Evolutionary conservation across 2,797 vertebrate species (phyloP), one percentile per base, ranked within the genome.

Genomic region (Gila robusta): DNA sequence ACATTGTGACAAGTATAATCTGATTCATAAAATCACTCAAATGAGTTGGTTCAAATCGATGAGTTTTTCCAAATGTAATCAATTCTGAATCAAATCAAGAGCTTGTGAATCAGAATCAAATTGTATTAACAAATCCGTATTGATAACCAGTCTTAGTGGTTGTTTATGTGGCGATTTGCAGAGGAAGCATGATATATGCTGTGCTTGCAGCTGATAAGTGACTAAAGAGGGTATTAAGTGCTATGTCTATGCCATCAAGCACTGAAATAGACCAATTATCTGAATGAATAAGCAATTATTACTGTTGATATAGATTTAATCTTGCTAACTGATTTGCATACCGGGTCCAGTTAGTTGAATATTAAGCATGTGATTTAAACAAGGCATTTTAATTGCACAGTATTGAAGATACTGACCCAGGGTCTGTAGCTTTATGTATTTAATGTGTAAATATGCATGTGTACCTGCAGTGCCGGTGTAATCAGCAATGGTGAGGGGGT

Each of bases 381-480:
- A 52, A 67, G 82, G 23, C 62, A 56, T 70, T 11, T 17, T 79
- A 70, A 84, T 56, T 76, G 37, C 26, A 69, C 32, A 69, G 23
- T 32, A 79, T 59, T 85, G 12, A 44, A 69, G 32, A 39, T 52
- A 76, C 6, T 67, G 72, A 77, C 73, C 23, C 26, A 41, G n/a
- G 4, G 23, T 62, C 52, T 52, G 21, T 69, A 35, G 44, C 3
- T 74, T 49, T 28, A 49, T n/a, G 41, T n/a, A 69, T 35, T 41
- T 12, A 64, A 28, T 47, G 47, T 69, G 39, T 28, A 14, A 39
- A 56, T 39, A 28, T 67, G 70, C n/a, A 12, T 71, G 41, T 26
- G 59, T 91, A 99, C 98, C 98, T 95, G 98, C 98, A 0, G 97
- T 99, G 86, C 98, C 98, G 0, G 97, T 97, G 91, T 99, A 99